Conservation (phyloP, 2,113 vertebrate species). For the Megaleporinus macrocephalus region DNA sequence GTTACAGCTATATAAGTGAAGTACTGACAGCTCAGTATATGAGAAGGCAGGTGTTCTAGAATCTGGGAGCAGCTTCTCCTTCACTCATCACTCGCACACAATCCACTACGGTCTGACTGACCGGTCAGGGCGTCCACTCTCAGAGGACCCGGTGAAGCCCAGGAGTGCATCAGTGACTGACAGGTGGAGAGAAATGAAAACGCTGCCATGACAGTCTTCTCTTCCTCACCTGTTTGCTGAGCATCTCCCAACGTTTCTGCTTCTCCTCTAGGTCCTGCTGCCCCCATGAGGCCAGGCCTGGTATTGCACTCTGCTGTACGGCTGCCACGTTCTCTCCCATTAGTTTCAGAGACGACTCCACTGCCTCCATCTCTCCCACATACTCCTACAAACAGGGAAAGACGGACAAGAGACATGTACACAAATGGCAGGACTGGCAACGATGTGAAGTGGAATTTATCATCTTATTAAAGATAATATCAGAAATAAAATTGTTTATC, state of each 20-base stretch:
- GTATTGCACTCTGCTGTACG: conserved; percentile 77
- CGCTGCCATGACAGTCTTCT: not conserved
- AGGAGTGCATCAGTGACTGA: not conserved
- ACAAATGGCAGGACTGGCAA: too few relatives aligned
- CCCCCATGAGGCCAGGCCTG: conserved; percentile 80
- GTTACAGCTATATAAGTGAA: not conserved
- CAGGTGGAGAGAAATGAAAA: not conserved
- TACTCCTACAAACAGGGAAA: conserved; percentile 76
- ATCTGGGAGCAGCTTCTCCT: not conserved
- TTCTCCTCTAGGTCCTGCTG: conserved; percentile 77
- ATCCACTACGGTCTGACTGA: not conserved
- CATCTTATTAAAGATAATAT: too few relatives aligned
- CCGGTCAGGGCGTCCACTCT: not conserved
- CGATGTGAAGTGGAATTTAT: too few relatives aligned
- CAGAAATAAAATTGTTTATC: too few relatives aligned
- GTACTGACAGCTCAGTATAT: too few relatives aligned
- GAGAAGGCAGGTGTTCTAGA: too few relatives aligned
- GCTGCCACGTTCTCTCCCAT: conserved; percentile 83
- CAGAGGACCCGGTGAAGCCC: not conserved
- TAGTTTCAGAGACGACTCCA: conserved; percentile 86
- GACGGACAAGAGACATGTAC: not conserved
- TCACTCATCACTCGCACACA: not conserved
- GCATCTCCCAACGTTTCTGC: conserved; percentile 81
- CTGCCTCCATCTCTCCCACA: conserved; percentile 79
- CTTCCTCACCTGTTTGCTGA: conserved; percentile 86